Conservation (phyloP, 2,888 invertebrate genomes). For the Muschampia plurimacula region DNA sequence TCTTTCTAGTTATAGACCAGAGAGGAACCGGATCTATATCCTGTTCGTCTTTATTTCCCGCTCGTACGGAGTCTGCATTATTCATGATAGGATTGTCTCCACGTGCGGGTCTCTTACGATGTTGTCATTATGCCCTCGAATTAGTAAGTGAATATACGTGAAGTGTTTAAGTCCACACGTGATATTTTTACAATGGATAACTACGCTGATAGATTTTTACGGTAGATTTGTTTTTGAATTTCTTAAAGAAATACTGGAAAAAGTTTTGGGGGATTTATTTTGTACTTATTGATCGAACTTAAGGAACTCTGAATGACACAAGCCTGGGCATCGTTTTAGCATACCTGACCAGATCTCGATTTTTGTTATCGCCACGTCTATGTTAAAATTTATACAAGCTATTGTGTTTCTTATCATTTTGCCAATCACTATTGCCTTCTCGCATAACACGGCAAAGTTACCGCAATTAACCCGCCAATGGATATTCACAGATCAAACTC, state of each 20-base stretch:
- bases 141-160: slow-evolving; percentile 34
- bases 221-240: not conserved
- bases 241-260: not conserved
- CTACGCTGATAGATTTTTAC: not conserved
- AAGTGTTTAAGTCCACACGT: slow-evolving; percentile 8
- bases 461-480: slow-evolving; percentile 8
- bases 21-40: slow-evolving; percentile 79
- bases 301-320: no score
- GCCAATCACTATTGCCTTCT: not conserved
- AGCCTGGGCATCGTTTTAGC: no score
- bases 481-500: slow-evolving; percentile 7
- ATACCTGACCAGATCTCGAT: no score
- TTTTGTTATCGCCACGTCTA: no score
- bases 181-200: not conserved
- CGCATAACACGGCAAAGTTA: not conserved
- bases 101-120: slow-evolving; percentile 32
- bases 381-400: not conserved
- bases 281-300: no score
- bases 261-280: no score
- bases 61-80: slow-evolving; percentile 64
- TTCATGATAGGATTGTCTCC: slow-evolving; percentile 54
- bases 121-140: slow-evolving; percentile 28
- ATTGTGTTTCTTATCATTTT: not conserved
- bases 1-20: slow-evolving; percentile 40
- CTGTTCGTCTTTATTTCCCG: slow-evolving; percentile 65